These are phyloP conservation scores for Athripsodes cinereus DNA, from an alignment of 2,888 invertebrate genomes.

Conservation along the genomic window DNA sequence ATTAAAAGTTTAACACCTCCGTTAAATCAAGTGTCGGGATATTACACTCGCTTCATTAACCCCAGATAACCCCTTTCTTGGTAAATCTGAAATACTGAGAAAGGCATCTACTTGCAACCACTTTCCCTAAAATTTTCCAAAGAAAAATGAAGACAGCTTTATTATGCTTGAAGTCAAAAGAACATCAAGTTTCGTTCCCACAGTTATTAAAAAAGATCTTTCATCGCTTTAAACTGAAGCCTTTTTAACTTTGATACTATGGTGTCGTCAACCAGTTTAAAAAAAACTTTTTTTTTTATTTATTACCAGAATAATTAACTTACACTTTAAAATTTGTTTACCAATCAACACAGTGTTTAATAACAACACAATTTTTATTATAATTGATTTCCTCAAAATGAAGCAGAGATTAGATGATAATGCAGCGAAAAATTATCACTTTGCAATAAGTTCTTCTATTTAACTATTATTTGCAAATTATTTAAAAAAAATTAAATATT, in stretches of 20 bases:
- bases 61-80: conserved; percentile 12
- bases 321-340: no score
- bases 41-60: conserved; percentile 14
- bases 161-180: conserved; percentile 17
- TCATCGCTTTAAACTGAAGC: conserved; percentile 9
- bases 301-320: no score
- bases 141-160: conserved; percentile 5
- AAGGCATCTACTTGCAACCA: not conserved
- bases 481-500: no score
- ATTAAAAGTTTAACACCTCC: conserved; percentile 2
- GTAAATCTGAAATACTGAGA: conserved; percentile 4
- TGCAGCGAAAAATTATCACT: no score
- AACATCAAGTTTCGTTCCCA: conserved; percentile 8
- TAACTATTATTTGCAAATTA: no score
- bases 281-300: no score
- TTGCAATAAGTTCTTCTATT: no score
- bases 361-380: no score
- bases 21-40: conserved; percentile 9
- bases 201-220: conserved; percentile 8
- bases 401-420: no score
- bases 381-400: no score
- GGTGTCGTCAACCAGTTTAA: not conserved
- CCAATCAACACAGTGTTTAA: no score
- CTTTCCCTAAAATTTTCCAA: conserved; percentile 1
- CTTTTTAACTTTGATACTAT: conserved; percentile 5